Percentiles rank a stretch among this genome's conserved stretches.
These are phyloP conservation scores for Orthonevra nobilis DNA, from an alignment of 2,888 invertebrate species.

Conservation along the genomic window DNA sequence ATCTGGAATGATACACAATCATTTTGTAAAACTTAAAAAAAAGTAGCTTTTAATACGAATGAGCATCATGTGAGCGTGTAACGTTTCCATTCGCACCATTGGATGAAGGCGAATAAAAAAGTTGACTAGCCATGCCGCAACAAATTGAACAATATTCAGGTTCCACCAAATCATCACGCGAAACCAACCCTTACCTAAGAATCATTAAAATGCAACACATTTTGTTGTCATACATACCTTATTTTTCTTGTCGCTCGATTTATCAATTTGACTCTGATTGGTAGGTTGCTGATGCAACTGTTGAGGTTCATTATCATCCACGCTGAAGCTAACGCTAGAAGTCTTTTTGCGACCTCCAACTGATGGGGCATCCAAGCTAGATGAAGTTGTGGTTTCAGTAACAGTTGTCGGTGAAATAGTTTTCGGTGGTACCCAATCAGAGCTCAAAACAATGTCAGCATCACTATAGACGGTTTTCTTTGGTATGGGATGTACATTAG, in stretches of 20 bases:
- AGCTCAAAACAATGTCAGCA: slow-evolving; percentile 92
- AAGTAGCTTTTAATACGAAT: too few species aligned
- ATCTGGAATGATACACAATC: too few species aligned
- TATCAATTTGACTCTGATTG: slow-evolving; percentile 72
- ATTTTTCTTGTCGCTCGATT: slow-evolving; percentile 84
- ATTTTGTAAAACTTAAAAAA: too few species aligned
- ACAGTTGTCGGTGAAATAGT: slow-evolving; percentile 88
- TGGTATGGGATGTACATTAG: slow-evolving; percentile 84
- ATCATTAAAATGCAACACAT: too few species aligned
- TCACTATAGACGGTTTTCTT: slow-evolving; percentile 86
- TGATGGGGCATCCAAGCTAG: slow-evolving; percentile 75
- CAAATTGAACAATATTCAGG: too few species aligned
- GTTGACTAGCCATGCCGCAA: too few species aligned
- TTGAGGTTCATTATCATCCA: slow-evolving; percentile 82
- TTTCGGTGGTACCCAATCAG: slow-evolving; percentile 93
- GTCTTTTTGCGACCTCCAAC: slow-evolving; percentile 83
- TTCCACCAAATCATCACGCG: too few species aligned
- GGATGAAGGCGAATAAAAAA: too few species aligned
- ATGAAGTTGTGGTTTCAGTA: slow-evolving; percentile 81
- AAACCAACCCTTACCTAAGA: too few species aligned
- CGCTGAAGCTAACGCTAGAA: slow-evolving; percentile 87
- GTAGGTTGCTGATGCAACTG: slow-evolving; percentile 71
- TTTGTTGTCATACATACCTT: slow-evolving; percentile 82
- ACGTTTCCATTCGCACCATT: too few species aligned
- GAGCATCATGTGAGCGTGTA: too few species aligned